Evolutionary conservation across 1,140 invertebrate species (phyloP).

Genomic region (Cyphomyrmex costatus): DNA sequence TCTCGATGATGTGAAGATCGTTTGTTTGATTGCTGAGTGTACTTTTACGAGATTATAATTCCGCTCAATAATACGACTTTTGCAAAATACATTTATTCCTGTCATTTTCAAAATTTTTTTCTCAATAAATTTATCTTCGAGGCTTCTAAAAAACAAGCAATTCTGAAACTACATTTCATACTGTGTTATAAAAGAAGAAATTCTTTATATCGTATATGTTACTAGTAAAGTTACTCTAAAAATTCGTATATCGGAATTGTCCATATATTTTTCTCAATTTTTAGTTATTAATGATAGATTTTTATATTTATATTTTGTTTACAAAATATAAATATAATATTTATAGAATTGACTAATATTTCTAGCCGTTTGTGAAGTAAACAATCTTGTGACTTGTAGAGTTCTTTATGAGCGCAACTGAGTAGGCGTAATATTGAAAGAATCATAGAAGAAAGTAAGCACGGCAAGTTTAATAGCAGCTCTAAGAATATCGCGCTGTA

Average conservation of each 20-base stretch:
- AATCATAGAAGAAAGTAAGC: constrained; percentile 15
- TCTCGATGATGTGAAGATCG: constrained; percentile 17
- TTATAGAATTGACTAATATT: background rate
- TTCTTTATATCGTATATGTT: background rate
- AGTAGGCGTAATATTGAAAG: constrained; percentile 36
- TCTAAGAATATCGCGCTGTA: constrained; percentile 27
- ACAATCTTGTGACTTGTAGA: background rate
- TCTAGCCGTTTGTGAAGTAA: background rate
- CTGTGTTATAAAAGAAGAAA: background rate
- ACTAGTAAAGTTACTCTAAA: background rate
- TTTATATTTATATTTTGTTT: background rate
- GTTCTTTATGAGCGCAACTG: background rate
- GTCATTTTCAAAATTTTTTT: background rate
- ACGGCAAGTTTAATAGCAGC: constrained; percentile 16
- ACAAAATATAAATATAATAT: background rate
- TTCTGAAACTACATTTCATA: background rate
- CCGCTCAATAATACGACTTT: constrained; percentile 8
- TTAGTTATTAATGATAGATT: background rate
- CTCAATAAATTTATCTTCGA: background rate
- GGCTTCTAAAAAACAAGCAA: constrained; percentile 4
- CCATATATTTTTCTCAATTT: background rate
- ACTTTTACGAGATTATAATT: constrained; percentile 7
- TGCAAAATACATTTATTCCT: background rate
- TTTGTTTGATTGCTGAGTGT: constrained; percentile 8
- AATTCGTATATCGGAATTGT: background rate